These are phyloP conservation scores for Dynastes maya DNA, from an alignment of 2,888 invertebrate genomes.

Conservation along the genomic window DNA sequence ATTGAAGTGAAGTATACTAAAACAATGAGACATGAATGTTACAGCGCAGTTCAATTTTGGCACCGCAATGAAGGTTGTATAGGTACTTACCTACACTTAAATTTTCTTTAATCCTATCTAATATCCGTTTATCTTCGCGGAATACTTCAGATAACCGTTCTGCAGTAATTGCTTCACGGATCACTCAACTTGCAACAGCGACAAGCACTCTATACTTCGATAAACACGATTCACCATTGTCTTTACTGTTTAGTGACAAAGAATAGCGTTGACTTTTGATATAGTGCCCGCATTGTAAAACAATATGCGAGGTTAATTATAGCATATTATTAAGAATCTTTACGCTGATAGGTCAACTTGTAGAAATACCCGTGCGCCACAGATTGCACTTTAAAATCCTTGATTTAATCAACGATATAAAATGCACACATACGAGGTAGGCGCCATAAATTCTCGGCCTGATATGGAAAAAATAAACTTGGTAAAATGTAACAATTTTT, in stretches of 20 bases:
- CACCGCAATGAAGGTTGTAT: too few relatives aligned
- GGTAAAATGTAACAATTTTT: too few relatives aligned
- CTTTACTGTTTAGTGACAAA: too few relatives aligned
- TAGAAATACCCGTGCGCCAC: not conserved
- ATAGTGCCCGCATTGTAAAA: constrained; percentile 23
- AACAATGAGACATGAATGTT: too few relatives aligned
- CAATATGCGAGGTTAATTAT: constrained; percentile 6
- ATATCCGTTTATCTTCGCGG: not conserved
- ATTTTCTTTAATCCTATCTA: not conserved
- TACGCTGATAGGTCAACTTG: not conserved
- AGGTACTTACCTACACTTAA: not conserved
- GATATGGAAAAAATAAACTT: too few relatives aligned
- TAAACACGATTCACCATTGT: too few relatives aligned
- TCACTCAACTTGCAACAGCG: not conserved
- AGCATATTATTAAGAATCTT: not conserved
- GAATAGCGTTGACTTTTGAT: constrained; percentile 8
- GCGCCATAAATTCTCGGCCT: too few relatives aligned
- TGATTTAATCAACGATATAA: not conserved
- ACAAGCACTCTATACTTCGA: not conserved
- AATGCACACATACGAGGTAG: not conserved
- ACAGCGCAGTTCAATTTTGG: too few relatives aligned
- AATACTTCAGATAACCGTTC: too few relatives aligned
- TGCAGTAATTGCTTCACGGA: not conserved
- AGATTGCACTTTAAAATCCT: not conserved
- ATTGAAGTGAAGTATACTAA: too few relatives aligned